Base-by-base conservation (phyloP, 1,140 invertebrate species). In the Mercenaria mercenaria region DNA sequence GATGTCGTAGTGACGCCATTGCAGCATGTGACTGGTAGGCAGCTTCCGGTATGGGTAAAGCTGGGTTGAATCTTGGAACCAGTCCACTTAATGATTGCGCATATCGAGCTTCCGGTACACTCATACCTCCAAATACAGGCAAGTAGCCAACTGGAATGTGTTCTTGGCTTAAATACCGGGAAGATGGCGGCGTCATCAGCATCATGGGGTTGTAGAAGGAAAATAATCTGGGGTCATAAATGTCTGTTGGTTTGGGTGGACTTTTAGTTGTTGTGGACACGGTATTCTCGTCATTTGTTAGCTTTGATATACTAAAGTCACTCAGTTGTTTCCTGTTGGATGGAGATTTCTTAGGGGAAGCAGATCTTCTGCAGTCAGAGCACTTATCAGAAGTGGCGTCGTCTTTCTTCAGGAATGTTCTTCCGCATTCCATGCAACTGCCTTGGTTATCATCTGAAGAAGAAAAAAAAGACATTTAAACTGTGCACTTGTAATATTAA, bases 221-320 rank as follows among this genome's bases (percentile, higher is more conserved):
- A n/a, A 74, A 61, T 41, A 77, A 20, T 47, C 77, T 26, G 29
- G 77, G 41, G 39, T 89, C 77, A 43, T 50, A 82, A 26, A 37
- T 23, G 67, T 74, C 67, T 32, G 50, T 47, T 34, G 39, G 29
- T 37, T 61, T 76, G 15, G 64, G 79, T 26, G 69, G 23, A 15
- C 64, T 61, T 39, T 69, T 56, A 3, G 59, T 52, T 32, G 41
- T 41, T 13, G 69, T 41, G 2, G 43, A 52, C 20, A 50, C 56
- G 18, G 76, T 81, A 41, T 83, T 50, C 39, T 84, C 80, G 18
- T 43, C 80, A 39, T 89, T 84, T 41, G 88, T 89, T 8, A 89
- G 52, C 41, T 76, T 83, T 4, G 88, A 89, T 59, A 89, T 89
- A 61, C 88, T 89, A 37, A 89, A 89, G 52, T 89, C 88, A 74